These are phyloP conservation scores for Florisuga fusca DNA, from an alignment of 2,797 vertebrate species.

Conservation along the genomic window DNA sequence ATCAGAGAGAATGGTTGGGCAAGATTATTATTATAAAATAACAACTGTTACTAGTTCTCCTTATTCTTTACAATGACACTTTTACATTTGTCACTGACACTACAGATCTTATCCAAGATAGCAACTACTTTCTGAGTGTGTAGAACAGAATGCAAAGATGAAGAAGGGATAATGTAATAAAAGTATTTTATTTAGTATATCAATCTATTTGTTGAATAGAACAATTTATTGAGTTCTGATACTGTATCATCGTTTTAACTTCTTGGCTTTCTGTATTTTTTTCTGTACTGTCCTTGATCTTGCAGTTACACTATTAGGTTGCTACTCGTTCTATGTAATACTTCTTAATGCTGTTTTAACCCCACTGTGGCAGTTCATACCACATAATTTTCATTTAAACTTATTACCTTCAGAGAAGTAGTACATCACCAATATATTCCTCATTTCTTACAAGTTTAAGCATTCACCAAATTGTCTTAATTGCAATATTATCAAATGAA, in stretches of 20 bases:
- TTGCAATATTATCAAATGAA: background rate
- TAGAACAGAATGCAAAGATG: background rate
- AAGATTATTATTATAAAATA: background rate
- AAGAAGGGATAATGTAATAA: background rate
- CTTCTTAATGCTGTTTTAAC: constrained; percentile 13
- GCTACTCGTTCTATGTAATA: background rate
- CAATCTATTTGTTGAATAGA: constrained; percentile 37
- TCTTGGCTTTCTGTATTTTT: background rate
- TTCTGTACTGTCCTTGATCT: background rate
- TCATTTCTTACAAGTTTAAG: background rate
- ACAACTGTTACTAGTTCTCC: background rate
- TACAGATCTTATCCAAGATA: background rate
- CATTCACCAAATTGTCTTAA: background rate
- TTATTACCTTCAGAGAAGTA: background rate
- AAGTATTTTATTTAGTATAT: constrained; percentile 26
- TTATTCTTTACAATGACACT: background rate
- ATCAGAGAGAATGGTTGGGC: background rate
- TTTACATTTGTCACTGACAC: background rate
- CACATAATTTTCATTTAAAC: background rate
- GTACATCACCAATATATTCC: background rate
- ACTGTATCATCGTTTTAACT: background rate
- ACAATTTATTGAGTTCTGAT: constrained; percentile 32
- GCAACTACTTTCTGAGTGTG: background rate
- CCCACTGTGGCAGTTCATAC: background rate
- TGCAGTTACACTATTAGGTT: background rate